Base-by-base conservation (phyloP, 1,140 invertebrate genomes). In the Bombus ignitus region DNA sequence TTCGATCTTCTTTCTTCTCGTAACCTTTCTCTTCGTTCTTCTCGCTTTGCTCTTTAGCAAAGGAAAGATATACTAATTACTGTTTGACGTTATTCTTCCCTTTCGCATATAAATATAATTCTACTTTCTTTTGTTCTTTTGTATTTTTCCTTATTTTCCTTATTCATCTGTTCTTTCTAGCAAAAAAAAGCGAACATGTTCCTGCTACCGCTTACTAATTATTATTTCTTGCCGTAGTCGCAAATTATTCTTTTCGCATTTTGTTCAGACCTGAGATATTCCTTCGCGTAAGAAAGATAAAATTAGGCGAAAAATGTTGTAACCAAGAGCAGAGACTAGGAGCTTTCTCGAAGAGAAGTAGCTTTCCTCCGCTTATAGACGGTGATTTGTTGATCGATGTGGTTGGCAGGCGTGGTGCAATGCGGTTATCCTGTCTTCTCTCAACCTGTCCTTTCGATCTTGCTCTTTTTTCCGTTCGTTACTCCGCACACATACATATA, bases 341-440 rank as follows among this genome's bases (percentile, higher is more conserved):
- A 53, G 42, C 71, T 72, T 53, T 57, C 3, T 8, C 9, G n/a
- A 72, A 65, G 44, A 66, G n/a, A 53, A 47, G 32, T 44, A 12
- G 57, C 53, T 42, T 57, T 47, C 12, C 57, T 35, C 12, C 70
- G 78, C 78, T 91, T 87, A 85, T 85, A 87, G 84, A 79, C 81
- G 86, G 86, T 91, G 92, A 92, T 92, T 91, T 90, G 90, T 92
- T 92, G 92, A 92, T 91, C 89, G 87, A 90, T 90, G 91, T 88
- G 90, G 89, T 83, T 89, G 89, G 86, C 86, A 88, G 87, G 72
- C 81, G 74, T 86, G 89, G 74, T 87, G 89, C 89, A 88, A 86
- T 89, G 88, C 88, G 86, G 91, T 87, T 86, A 77, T 86, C 88
- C 86, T 71, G 74, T 83, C 76, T 73, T 73, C 68, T 80, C 44